Evolutionary conservation across 2,113 vertebrate species (phyloP).

Genomic region (Ctenomys sociabilis): DNA sequence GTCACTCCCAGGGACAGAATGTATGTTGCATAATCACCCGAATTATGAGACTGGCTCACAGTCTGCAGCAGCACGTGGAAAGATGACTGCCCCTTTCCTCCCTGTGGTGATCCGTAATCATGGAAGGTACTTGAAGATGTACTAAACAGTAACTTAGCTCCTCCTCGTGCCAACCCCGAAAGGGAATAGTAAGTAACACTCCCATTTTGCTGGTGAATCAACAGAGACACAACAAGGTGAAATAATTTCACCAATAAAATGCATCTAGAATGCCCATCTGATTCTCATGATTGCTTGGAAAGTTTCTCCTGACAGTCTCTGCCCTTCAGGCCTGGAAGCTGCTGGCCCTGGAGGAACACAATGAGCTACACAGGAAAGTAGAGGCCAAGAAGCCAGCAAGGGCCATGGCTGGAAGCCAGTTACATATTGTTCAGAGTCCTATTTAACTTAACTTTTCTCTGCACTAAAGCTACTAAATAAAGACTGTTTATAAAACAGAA

Average conservation of each 20-base stretch:
- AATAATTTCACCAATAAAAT: not conserved
- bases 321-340: not conserved
- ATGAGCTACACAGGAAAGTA: not conserved
- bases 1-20: not conserved
- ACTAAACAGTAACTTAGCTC: not conserved
- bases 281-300: not conserved
- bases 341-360: not conserved
- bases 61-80: not conserved
- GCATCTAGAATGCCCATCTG: not conserved
- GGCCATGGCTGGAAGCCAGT: not conserved
- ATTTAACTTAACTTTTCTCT: conserved; percentile 39
- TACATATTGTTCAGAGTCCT: not conserved
- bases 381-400: not conserved
- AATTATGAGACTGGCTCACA: not conserved
- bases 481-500: conserved; percentile 35
- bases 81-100: not conserved
- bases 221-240: not conserved
- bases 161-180: not conserved
- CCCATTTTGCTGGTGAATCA: conserved; percentile 27
- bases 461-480: conserved; percentile 18
- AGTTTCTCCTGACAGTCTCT: not conserved
- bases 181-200: not conserved
- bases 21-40: not conserved
- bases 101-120: not conserved
- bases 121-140: not conserved